Percentiles rank a stretch among this genome's conserved stretches.
Conservation (phyloP, 2,888 invertebrate genomes). For the Cremastinae sp. region DNA sequence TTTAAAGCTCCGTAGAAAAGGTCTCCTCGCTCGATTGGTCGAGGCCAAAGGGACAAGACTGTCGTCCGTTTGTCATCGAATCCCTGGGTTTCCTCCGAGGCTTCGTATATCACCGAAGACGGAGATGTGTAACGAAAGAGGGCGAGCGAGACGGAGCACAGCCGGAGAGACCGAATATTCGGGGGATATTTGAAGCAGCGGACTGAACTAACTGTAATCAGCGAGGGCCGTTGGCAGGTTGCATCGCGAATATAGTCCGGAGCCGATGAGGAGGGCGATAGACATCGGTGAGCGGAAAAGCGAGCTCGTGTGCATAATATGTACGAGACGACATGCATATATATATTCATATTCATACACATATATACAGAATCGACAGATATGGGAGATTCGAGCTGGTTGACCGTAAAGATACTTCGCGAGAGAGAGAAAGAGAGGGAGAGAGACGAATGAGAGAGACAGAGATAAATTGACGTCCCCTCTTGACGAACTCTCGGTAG, state of each 20-base stretch:
- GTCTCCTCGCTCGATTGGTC: no score
- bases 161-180: no score
- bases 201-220: conserved; percentile 78
- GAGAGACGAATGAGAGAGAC: conserved; percentile 22
- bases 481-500: conserved; percentile 48
- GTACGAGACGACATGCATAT: no score
- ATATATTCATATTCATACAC: no score
- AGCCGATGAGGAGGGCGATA: conserved; percentile 45
- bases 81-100: conserved; percentile 63
- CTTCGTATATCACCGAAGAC: conserved; percentile 56
- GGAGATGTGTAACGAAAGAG: conserved; percentile 64
- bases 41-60: conserved; percentile 45
- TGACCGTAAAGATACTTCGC: conserved; percentile 40
- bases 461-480: conserved; percentile 50
- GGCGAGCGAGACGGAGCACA: not conserved
- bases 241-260: conserved; percentile 62
- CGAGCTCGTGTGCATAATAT: not conserved
- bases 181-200: conserved; percentile 73
- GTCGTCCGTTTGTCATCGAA: conserved; percentile 60
- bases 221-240: conserved; percentile 72
- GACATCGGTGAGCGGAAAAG: conserved; percentile 10
- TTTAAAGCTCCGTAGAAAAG: no score
- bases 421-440: conserved; percentile 26
- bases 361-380: conserved; percentile 41
- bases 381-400: conserved; percentile 35